Evolutionary conservation across 2,113 vertebrate species (phyloP), one percentile per base, ranked within the genome.

Genomic region (Thunnus thynnus): DNA sequence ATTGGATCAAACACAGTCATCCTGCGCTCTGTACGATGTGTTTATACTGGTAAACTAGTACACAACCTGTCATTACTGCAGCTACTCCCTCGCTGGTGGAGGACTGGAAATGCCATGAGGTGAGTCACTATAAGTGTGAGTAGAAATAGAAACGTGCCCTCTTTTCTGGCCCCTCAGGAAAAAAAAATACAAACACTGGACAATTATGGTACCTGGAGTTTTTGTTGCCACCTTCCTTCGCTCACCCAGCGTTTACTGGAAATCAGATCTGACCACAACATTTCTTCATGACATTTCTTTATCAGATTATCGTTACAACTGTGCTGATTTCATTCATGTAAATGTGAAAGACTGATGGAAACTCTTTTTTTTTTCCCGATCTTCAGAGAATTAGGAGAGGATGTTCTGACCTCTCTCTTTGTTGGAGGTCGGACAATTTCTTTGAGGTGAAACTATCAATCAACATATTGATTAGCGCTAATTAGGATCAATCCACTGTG

Each of bases 401-500:
- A 52, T 70, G 30, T 14, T 25, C 5, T 87, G 78, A 58, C 75
- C 70, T 75, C 73, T 75, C 73, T 69, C 46, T 75, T 76, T 82
- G 62, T 41, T 67, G 61, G 63, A 56, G 77, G 76, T 86, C 63
- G 7, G 77, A 62, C 12, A 1, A 64, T 82, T 81, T 82, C 80
- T 75, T 60, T 69, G 25, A 69, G 58, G 60, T 62, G 32, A 86
- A 89, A 88, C 92, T 86, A 93, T 90, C 90, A 90, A 92, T 94
- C 87, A 89, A 72, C 83, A 85, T 92, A 94, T 94, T 88, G 90
- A 93, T 92, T 84, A 48, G 62, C 56, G 36, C 72, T 92, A 94
- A 93, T 93, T 91, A 94, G 84, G 89, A 93, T 94, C 91, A 90
- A 91, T 92, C 72, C 74, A 65, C 71, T 58, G 73, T 79, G 78